These are phyloP conservation scores for Strongylocentrotus purpuratus DNA, from an alignment of 35 echinoderm and acorn worm species.

Conservation along the genomic window DNA sequence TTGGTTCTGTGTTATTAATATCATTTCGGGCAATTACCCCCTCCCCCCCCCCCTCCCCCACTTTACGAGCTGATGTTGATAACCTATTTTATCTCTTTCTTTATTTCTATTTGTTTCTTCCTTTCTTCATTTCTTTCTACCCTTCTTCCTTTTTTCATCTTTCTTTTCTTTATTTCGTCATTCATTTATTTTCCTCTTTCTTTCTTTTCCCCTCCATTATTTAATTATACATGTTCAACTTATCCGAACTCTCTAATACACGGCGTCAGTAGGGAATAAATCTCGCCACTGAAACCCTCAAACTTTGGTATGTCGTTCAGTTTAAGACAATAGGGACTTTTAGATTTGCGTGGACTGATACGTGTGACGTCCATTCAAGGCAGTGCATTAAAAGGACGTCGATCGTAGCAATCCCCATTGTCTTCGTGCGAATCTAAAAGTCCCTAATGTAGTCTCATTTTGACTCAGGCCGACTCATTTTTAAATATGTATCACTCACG, in stretches of 20 bases:
- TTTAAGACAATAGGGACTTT: background rate
- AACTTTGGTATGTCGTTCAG: background rate
- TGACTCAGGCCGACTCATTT: background rate
- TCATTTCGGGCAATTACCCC: too few species aligned
- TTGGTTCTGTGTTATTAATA: too few species aligned
- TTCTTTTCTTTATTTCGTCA: background rate
- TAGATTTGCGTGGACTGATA: too few species aligned
- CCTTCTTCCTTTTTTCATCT: background rate
- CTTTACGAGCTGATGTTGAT: too few species aligned
- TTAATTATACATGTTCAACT: background rate
- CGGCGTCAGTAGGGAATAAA: background rate
- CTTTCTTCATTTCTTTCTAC: background rate
- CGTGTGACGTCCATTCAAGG: too few species aligned
- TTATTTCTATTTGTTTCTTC: background rate
- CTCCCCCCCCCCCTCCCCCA: too few species aligned
- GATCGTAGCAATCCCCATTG: too few species aligned
- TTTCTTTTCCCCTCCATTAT: too few species aligned
- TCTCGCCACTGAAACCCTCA: background rate
- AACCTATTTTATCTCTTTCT: background rate
- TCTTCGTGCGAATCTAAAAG: too few species aligned
- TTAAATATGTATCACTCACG: background rate
- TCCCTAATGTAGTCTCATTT: too few species aligned
- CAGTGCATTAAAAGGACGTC: too few species aligned
- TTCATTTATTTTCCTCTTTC: background rate
- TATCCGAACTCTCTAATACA: too few species aligned